Evolutionary conservation across 1,140 invertebrate species (phyloP), one percentile per base, ranked within the genome.

Genomic region (Melipona quadrifasciata): DNA sequence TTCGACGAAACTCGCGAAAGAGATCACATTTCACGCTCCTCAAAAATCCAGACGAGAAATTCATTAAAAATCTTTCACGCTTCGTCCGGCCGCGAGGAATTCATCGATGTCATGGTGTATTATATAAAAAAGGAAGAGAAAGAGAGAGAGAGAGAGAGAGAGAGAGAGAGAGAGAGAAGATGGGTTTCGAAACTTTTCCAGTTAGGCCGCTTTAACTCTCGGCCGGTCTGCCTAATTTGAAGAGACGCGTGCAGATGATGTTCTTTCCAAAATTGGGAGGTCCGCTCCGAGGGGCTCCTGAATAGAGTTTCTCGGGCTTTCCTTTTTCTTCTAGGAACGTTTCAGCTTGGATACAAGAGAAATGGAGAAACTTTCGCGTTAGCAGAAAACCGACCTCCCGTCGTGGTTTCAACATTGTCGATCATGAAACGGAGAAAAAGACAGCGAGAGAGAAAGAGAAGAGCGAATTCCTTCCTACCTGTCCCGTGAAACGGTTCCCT

Each of bases 291-390:
- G 14, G 4, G 57, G 21, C 14, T 55, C 10, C 17, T 11, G n/a
- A 61, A 39, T 70, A 81, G 79, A 73, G 57, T 64, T 81, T 73
- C 79, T 73, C 79, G 73, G 31, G 16, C 27, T 24, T 19, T n/a
- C 16, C 39, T 70, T 55, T 24, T 79, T 51, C 4, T n/a, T 31
- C 31, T 55, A 0, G 16, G 19, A 39, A 14, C 39, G 17, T 81
- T 72, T 64, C 39, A 27, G 3, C 53, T 70, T 39, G 6, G 11
- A 31, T 24, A 6, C n/a, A 16, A 17, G n/a, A 71, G 3, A 65
- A 24, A 57, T 53, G 21, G 5, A 11, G n/a, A 1, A 47, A 58
- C n/a, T n/a, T 70, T 39, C 24, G 51, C 24, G 31, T 47, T 71
- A 34, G 53, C 31, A 58, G 67, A 51, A 27, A 47, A 61, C 51